Evolutionary conservation across 23 tunicate genomes (phyloP).

Genomic region (Aplidium turbinatum): DNA sequence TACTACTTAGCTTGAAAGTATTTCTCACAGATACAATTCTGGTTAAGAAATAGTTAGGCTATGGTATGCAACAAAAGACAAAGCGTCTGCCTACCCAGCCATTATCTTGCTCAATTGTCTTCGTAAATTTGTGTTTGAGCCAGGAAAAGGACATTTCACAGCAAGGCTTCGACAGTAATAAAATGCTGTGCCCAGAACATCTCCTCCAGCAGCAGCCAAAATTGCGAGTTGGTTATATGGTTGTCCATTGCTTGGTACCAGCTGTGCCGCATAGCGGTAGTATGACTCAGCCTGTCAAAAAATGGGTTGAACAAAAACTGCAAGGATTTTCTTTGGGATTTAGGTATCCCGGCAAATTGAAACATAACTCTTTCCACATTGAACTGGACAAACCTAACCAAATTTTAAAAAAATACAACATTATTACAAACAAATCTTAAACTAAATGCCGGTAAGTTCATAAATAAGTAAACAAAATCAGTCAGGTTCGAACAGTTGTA

Average conservation of each 20-base stretch:
- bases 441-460: too few relatives aligned
- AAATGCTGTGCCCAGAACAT: slow-evolving; percentile 88
- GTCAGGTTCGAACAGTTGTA: too few relatives aligned
- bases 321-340: too few relatives aligned
- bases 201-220: slow-evolving; percentile 80
- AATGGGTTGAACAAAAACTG: not conserved
- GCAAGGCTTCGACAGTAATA: slow-evolving; percentile 91
- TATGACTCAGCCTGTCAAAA: slow-evolving; percentile 81
- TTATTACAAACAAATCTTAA: too few relatives aligned
- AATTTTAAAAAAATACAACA: too few relatives aligned
- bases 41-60: too few relatives aligned
- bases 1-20: too few relatives aligned
- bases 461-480: too few relatives aligned
- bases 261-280: slow-evolving; percentile 89
- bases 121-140: slow-evolving; percentile 77
- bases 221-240: slow-evolving; percentile 98
- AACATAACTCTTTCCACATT: too few relatives aligned
- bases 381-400: too few relatives aligned
- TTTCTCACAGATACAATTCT: too few relatives aligned
- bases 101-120: slow-evolving; percentile 77
- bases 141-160: slow-evolving; percentile 96
- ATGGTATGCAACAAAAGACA: not conserved
- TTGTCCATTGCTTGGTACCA: slow-evolving; percentile 96
- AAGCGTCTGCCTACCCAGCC: slow-evolving; percentile 53
- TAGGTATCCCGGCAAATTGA: too few relatives aligned